Evolutionary conservation across 1,140 invertebrate species (phyloP).

Genomic region (Heliothis virescens): DNA sequence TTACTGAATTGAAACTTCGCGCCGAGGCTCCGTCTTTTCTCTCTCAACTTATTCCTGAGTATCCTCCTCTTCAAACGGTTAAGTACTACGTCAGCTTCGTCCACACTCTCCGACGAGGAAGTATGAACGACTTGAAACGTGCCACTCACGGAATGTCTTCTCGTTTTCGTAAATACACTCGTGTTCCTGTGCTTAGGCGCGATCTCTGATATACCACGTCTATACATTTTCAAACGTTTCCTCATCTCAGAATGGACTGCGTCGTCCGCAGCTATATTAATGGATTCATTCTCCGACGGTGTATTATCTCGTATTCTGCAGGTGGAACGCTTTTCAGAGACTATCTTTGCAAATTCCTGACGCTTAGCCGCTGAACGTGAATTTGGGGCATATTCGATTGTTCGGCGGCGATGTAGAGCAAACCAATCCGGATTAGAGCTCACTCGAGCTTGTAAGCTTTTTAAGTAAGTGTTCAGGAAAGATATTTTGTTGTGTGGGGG

Average conservation of each 20-base stretch:
- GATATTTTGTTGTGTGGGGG: conserved; percentile 81
- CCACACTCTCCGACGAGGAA: conserved; percentile 84
- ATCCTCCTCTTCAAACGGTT: conserved; percentile 84
- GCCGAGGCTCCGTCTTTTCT: conserved; percentile 74
- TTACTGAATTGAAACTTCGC: conserved; percentile 68
- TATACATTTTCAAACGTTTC: conserved; percentile 83
- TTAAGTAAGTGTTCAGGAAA: conserved; percentile 85
- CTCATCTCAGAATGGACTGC: conserved; percentile 81
- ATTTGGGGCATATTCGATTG: conserved; percentile 68
- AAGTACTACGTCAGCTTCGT: conserved; percentile 84
- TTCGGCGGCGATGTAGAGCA: conserved; percentile 71
- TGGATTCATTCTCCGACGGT: conserved; percentile 73
- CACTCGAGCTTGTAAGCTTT: conserved; percentile 80
- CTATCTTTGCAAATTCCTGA: conserved; percentile 61
- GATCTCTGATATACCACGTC: conserved; percentile 83
- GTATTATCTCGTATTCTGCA: conserved; percentile 67
- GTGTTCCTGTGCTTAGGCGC: conserved; percentile 67
- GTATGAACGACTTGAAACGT: conserved; percentile 68
- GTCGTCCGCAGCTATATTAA: conserved; percentile 78
- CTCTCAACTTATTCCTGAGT: conserved; percentile 83
- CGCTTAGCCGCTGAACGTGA: conserved; percentile 60
- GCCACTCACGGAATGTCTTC: conserved; percentile 76
- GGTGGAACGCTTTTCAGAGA: conserved; percentile 58
- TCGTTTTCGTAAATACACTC: conserved; percentile 66
- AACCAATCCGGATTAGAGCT: conserved; percentile 79